These are phyloP conservation scores for Pandemis corylana DNA, from an alignment of 2,888 invertebrate species.

Conservation along the genomic window DNA sequence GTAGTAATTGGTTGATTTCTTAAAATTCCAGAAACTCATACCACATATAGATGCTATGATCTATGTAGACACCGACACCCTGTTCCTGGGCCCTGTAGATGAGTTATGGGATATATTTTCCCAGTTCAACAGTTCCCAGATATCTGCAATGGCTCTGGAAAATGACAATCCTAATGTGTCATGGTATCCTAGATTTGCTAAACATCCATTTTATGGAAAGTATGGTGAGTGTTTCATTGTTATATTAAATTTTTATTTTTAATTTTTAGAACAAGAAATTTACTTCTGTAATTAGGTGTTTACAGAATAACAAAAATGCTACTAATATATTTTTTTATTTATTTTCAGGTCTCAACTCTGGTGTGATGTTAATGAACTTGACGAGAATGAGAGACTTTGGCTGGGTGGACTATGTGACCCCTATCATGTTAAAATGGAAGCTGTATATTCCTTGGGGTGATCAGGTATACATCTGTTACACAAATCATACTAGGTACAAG, in stretches of 20 bases:
- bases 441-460: slow-evolving; percentile 98
- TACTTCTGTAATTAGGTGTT: neutral
- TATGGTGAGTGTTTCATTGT: slow-evolving; percentile 82
- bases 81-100: slow-evolving; percentile 93
- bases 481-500: too few relatives aligned
- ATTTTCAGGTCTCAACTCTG: slow-evolving; percentile 94
- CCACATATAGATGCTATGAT: slow-evolving; percentile 92
- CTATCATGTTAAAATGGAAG: slow-evolving; percentile 94
- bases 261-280: too few relatives aligned
- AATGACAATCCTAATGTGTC: slow-evolving; percentile 96
- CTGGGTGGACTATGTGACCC: slow-evolving; percentile 93
- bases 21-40: slow-evolving; percentile 88
- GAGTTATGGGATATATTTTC: slow-evolving; percentile 93
- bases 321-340: neutral
- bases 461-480: slow-evolving; percentile 88
- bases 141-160: slow-evolving; percentile 95
- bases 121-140: slow-evolving; percentile 92
- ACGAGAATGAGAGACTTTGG: slow-evolving; percentile 94
- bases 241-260: neutral
- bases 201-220: slow-evolving; percentile 96
- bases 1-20: neutral
- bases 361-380: slow-evolving; percentile 98
- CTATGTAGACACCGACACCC: slow-evolving; percentile 96
- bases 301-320: too few relatives aligned
- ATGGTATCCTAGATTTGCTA: slow-evolving; percentile 98